Evolutionary conservation across 2,888 invertebrate species (phyloP).

Genomic region (Buathra laborator): DNA sequence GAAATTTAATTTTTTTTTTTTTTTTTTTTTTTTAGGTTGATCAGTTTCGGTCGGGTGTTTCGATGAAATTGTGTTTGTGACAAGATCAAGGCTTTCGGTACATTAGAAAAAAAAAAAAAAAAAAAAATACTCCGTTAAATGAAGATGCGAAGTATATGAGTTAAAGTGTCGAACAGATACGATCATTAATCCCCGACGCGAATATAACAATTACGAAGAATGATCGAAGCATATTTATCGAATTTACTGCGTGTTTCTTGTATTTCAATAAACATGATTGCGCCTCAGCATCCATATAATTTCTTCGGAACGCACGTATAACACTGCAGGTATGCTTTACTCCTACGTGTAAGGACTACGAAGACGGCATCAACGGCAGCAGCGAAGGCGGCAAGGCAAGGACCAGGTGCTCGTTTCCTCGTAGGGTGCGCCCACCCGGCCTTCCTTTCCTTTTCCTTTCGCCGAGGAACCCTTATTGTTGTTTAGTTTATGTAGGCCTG

Average conservation of each 20-base stretch:
- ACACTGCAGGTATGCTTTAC: conserved; percentile 56
- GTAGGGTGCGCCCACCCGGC: conserved; percentile 73
- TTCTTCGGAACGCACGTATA: conserved; percentile 49
- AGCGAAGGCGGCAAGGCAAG: conserved; percentile 66
- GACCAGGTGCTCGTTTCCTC: conserved; percentile 68
- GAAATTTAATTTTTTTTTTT: conserved; percentile 71
- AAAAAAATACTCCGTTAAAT: not conserved
- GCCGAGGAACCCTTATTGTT: conserved; percentile 76
- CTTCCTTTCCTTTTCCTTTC: conserved; percentile 73
- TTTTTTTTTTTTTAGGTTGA: conserved; percentile 67
- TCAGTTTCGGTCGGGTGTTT: conserved; percentile 76
- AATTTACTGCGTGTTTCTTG: conserved; percentile 54
- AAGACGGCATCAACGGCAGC: conserved; percentile 36
- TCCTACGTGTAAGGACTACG: conserved; percentile 27
- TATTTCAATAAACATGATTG: conserved; percentile 37
- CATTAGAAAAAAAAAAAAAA: conserved; percentile 1
- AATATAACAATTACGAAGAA: conserved; percentile 55
- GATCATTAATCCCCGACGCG: conserved; percentile 22
- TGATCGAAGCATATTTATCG: conserved; percentile 51
- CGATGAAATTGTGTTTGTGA: conserved; percentile 10
- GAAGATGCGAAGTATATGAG: not conserved
- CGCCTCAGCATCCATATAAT: conserved; percentile 38
- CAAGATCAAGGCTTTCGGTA: conserved; percentile 1
- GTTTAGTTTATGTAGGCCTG: conserved; percentile 80
- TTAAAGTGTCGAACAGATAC: not conserved